phyloP scores from a whole-genome alignment of 2,888 invertebrate genomes.

The Lasioglossum leucozonium region DNA sequence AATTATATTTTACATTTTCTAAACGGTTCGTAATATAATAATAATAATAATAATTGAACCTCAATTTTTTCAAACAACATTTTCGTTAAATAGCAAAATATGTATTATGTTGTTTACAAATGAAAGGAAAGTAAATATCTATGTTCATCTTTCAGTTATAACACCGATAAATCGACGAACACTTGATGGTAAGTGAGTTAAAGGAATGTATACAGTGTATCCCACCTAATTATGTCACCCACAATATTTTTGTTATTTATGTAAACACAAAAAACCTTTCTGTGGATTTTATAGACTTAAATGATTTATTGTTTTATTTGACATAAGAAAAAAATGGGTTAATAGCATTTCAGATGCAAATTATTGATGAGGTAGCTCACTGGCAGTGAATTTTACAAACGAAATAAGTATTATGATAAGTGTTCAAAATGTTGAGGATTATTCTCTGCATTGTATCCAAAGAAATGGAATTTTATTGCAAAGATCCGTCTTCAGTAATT shows the following conservation, averaged over 20 bases:
- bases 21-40: not conserved
- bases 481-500: no score
- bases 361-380: no score
- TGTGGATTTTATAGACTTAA: not conserved
- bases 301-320: no score
- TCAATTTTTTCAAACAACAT: not conserved
- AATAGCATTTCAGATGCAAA: no score
- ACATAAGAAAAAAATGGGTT: no score
- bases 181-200: not conserved
- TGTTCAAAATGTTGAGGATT: no score
- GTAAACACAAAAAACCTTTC: not conserved
- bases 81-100: not conserved
- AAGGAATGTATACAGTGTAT: not conserved
- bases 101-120: not conserved
- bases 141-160: not conserved
- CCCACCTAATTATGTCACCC: not conserved
- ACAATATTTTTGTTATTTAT: not conserved
- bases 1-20: constrained; percentile 17
- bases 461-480: no score
- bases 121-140: not conserved
- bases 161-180: not conserved
- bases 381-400: no score
- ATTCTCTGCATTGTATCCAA: no score
- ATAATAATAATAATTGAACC: not conserved
- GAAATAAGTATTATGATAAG: no score